Percentiles rank a stretch among this genome's conserved stretches.
phyloP scores from a whole-genome alignment of 1,140 invertebrate species.

The Ladona fulva region DNA sequence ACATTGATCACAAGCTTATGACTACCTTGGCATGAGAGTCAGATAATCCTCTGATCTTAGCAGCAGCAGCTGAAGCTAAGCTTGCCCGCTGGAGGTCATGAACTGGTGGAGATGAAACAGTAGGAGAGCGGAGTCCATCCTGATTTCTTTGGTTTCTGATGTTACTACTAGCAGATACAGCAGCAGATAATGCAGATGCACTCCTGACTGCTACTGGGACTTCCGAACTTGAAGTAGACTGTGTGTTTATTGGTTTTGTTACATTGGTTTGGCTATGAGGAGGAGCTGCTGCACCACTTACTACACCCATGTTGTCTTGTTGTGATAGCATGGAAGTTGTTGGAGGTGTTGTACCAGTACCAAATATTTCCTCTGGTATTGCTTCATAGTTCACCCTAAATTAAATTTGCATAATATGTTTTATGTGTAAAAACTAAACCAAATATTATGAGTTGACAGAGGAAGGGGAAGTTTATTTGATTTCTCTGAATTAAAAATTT shows the following conservation, averaged over 20 bases:
- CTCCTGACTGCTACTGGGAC: background rate
- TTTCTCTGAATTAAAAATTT: too few species aligned
- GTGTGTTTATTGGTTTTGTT: background rate
- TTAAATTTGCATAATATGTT: background rate
- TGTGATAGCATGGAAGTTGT: background rate
- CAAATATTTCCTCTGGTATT: conserved; percentile 77
- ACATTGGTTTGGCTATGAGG: too few species aligned
- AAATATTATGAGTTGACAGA: too few species aligned
- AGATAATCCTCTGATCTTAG: background rate
- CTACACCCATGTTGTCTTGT: background rate
- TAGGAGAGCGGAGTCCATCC: background rate
- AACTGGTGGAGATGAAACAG: background rate
- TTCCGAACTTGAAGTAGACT: background rate
- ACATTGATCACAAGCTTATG: too few species aligned
- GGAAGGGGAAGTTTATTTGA: too few species aligned
- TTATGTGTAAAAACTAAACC: too few species aligned
- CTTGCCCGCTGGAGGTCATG: background rate
- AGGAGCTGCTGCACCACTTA: too few species aligned
- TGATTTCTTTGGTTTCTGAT: background rate
- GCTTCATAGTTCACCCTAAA: conserved; percentile 71
- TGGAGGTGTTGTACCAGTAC: conserved; percentile 31
- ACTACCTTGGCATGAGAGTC: too few species aligned
- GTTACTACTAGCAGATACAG: background rate
- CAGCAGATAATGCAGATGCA: background rate
- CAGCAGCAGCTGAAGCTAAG: background rate